These are phyloP conservation scores for Listrodromus nycthemerus DNA, from an alignment of 2,888 invertebrate species.

Conservation along the genomic window DNA sequence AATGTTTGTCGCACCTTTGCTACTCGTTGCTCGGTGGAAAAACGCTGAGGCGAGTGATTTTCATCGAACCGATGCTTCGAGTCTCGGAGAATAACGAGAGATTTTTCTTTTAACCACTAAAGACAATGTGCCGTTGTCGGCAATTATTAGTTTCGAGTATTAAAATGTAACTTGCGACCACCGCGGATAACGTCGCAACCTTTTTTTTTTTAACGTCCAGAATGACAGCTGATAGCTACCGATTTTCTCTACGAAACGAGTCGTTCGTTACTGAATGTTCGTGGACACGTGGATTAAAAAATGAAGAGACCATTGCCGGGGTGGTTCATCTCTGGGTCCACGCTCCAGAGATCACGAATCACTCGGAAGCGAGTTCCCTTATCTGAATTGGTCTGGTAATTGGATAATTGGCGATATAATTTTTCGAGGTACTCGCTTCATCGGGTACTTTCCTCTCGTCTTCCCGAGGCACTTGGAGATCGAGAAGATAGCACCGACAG, in stretches of 20 bases:
- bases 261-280: neutral
- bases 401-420: slow-evolving; percentile 44
- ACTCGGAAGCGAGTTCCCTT: neutral
- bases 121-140: neutral
- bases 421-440: slow-evolving; percentile 21
- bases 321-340: neutral
- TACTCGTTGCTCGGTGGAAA: neutral
- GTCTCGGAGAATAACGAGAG: neutral
- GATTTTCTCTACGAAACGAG: neutral
- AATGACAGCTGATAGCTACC: neutral
- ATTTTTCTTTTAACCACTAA: neutral
- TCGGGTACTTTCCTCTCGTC: slow-evolving; percentile 14
- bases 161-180: no score
- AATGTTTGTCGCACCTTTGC: neutral
- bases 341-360: neutral
- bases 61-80: neutral
- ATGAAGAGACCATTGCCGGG: neutral
- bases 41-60: neutral
- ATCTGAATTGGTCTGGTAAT: slow-evolving; percentile 38
- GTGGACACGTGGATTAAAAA: neutral
- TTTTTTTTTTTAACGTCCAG: no score
- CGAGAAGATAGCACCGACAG: slow-evolving; percentile 42
- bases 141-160: neutral
- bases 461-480: slow-evolving; percentile 36
- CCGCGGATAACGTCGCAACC: neutral